Evolutionary conservation across 2,797 vertebrate genomes (phyloP).

Genomic region (Sciurus vulgaris): DNA sequence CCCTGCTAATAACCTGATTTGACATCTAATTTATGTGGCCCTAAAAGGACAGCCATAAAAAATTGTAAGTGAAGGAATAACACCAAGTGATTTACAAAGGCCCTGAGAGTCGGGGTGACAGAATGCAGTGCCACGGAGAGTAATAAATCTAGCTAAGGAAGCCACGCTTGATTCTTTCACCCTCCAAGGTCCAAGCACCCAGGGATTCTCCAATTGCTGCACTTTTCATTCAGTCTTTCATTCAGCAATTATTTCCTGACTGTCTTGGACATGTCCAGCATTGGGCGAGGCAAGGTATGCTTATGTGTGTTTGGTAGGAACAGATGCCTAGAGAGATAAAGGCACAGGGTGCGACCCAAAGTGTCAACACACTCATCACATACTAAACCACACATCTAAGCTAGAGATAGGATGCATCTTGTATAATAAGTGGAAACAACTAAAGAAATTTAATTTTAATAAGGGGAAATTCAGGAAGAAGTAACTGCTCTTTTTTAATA

Average conservation of each 20-base stretch:
- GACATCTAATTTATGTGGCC: slow-evolving; percentile 74
- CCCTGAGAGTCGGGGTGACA: slow-evolving; percentile 27
- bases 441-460: slow-evolving; percentile 27
- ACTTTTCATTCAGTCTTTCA: slow-evolving; percentile 38
- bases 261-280: not conserved
- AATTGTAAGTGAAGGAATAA: slow-evolving; percentile 80
- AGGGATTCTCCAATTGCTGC: not conserved
- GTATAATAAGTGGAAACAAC: not conserved
- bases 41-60: slow-evolving; percentile 80
- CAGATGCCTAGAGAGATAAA: not conserved
- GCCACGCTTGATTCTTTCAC: slow-evolving; percentile 36
- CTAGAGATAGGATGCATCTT: not conserved
- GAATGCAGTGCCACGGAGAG: slow-evolving; percentile 66
- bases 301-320: not conserved
- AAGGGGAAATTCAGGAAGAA: slow-evolving; percentile 1
- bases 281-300: not conserved
- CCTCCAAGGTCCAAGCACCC: not conserved
- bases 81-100: slow-evolving; percentile 81
- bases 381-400: slow-evolving; percentile 2
- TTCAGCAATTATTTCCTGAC: slow-evolving; percentile 16
- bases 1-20: slow-evolving; percentile 78
- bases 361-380: not conserved
- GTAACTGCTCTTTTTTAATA: not conserved
- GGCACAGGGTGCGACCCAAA: not conserved
- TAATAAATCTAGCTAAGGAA: slow-evolving; percentile 66